Evolutionary conservation across 2,888 invertebrate genomes (phyloP).

Genomic region (Tetropium fuscum): DNA sequence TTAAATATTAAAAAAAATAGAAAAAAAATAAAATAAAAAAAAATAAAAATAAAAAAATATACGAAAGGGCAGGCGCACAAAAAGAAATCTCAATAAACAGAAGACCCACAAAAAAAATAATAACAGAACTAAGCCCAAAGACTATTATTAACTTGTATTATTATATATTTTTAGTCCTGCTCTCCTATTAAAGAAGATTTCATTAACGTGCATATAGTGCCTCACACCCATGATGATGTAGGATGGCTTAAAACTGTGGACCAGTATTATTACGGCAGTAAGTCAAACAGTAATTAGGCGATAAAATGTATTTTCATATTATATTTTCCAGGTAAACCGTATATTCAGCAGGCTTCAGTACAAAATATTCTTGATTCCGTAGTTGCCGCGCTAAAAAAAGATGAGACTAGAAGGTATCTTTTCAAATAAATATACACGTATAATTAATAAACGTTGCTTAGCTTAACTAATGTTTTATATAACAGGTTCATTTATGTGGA

Average conservation of each 20-base stretch:
- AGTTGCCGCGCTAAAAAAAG: constrained; percentile 76
- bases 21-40: too few species aligned
- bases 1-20: too few species aligned
- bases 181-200: constrained; percentile 69
- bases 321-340: too few species aligned
- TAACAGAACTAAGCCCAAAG: too few species aligned
- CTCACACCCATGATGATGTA: constrained; percentile 94
- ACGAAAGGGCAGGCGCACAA: too few species aligned
- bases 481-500: constrained; percentile 81
- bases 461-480: not conserved
- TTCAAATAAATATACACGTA: not conserved
- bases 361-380: constrained; percentile 93
- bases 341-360: too few species aligned
- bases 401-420: constrained; percentile 75
- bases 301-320: not conserved
- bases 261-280: constrained; percentile 89
- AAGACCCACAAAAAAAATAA: too few species aligned
- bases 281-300: constrained; percentile 53
- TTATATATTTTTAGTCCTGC: constrained; percentile 75
- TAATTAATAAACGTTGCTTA: not conserved
- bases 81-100: too few species aligned
- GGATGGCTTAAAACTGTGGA: constrained; percentile 96
- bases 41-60: too few species aligned
- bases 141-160: too few species aligned
- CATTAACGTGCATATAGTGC: constrained; percentile 85